These are phyloP conservation scores for Hexactinellida sp. DNA, from an alignment of 37 sponge, comb jelly and placozoan genomes.

Conservation along the genomic window DNA sequence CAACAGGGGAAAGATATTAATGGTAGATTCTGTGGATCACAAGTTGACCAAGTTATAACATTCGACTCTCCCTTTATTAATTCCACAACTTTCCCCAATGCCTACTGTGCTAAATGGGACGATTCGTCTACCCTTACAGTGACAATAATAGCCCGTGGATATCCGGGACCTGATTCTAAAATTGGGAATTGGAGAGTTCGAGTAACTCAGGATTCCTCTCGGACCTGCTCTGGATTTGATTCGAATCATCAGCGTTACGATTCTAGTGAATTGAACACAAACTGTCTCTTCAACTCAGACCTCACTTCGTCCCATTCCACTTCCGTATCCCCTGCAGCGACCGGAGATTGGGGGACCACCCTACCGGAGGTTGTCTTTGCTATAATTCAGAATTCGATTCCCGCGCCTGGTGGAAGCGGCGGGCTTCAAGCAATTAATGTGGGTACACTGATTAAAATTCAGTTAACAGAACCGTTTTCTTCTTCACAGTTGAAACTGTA, in stretches of 20 bases:
- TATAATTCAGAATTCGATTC: slow-evolving; percentile 33
- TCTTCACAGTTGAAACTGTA: slow-evolving; percentile 42
- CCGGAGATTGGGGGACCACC: slow-evolving; percentile 54
- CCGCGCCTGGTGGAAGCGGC: slow-evolving; percentile 15
- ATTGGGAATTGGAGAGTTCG: slow-evolving; percentile 59
- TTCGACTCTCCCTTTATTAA: slow-evolving; percentile 50
- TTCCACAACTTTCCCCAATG: neutral
- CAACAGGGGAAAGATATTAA: neutral
- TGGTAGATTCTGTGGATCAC: slow-evolving; percentile 15
- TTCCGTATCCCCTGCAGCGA: slow-evolving; percentile 33
- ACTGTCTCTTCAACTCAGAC: slow-evolving; percentile 49
- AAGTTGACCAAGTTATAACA: slow-evolving; percentile 39
- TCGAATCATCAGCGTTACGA: slow-evolving; percentile 1
- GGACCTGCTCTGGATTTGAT: slow-evolving; percentile 70
- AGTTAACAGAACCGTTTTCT: slow-evolving; percentile 42
- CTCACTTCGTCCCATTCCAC: slow-evolving; percentile 24
- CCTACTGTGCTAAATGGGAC: slow-evolving; percentile 47
- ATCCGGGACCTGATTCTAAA: slow-evolving; percentile 55
- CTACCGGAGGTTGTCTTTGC: slow-evolving; percentile 36
- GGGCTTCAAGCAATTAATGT: slow-evolving; percentile 17
- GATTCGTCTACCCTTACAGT: slow-evolving; percentile 28
- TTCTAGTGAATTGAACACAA: neutral
- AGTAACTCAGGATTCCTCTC: slow-evolving; percentile 11
- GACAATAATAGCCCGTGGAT: slow-evolving; percentile 50
- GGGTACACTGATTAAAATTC: slow-evolving; percentile 33